These are phyloP conservation scores for Achlya flavicornis DNA, from an alignment of 2,888 invertebrate species.

Conservation along the genomic window DNA sequence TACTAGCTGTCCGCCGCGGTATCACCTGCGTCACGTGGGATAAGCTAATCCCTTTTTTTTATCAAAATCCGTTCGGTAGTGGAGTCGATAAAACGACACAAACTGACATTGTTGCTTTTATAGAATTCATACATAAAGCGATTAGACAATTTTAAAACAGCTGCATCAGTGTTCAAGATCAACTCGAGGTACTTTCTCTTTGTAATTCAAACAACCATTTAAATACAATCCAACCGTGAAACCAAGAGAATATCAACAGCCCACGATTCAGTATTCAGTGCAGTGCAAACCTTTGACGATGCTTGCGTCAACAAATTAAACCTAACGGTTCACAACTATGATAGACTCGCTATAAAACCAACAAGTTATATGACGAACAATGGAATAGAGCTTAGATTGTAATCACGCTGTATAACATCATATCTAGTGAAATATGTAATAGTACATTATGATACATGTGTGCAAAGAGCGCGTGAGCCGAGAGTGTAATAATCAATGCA, in stretches of 20 bases:
- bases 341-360: background rate
- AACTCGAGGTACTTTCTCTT: background rate
- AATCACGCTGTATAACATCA: too few species aligned
- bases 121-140: background rate
- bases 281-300: constrained; percentile 1
- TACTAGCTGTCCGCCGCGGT: too few species aligned
- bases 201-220: background rate
- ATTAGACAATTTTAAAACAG: background rate
- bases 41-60: too few species aligned
- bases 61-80: too few species aligned
- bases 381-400: background rate
- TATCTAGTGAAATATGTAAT: too few species aligned
- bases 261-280: constrained; percentile 1
- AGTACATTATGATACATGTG: too few species aligned
- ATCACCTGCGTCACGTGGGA: too few species aligned
- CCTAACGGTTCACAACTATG: background rate
- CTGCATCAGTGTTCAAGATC: background rate
- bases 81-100: too few species aligned
- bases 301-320: background rate
- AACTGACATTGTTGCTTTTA: too few species aligned
- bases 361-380: background rate
- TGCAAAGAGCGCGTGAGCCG: too few species aligned
- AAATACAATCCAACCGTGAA: background rate
- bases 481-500: too few species aligned
- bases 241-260: background rate